Percentiles rank a stretch among this genome's conserved stretches.
Conservation (phyloP, 2,113 vertebrate genomes). For the Hemibagrus wyckioides region DNA sequence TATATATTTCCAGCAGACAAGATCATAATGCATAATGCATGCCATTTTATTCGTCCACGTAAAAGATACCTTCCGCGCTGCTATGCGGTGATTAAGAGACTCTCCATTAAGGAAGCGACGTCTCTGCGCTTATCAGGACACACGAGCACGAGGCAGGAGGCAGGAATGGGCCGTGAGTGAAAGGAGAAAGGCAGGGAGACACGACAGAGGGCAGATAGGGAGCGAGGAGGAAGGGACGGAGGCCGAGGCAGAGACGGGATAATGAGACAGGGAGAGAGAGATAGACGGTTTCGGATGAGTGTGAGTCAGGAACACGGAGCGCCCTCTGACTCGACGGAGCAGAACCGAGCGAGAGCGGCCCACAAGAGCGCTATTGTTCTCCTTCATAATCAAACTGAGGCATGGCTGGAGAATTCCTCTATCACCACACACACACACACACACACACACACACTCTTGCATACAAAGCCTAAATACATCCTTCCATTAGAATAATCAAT, state of each 20-base stretch:
- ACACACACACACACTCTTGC: background rate
- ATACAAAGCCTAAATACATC: background rate
- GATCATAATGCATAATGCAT: constrained; percentile 34
- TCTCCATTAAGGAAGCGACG: constrained; percentile 38
- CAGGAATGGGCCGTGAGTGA: constrained; percentile 24
- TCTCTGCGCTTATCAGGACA: constrained; percentile 42
- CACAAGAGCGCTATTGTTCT: constrained; percentile 47
- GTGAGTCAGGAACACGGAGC: constrained; percentile 41
- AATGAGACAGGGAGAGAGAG: constrained; percentile 40
- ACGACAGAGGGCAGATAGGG: constrained; percentile 20
- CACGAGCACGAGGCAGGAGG: constrained; percentile 28
- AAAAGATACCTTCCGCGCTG: constrained; percentile 24
- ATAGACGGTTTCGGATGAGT: constrained; percentile 44
- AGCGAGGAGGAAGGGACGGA: constrained; percentile 17
- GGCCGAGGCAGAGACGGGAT: constrained; percentile 25
- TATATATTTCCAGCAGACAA: constrained; percentile 24
- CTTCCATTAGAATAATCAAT: background rate
- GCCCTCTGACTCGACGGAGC: constrained; percentile 30
- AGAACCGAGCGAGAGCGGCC: constrained; percentile 29
- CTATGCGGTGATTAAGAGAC: constrained; percentile 35
- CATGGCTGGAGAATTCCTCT: background rate
- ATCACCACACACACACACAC: background rate
- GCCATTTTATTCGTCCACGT: constrained; percentile 9
- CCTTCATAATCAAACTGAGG: constrained; percentile 16
- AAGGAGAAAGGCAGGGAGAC: constrained; percentile 30